A percentile compares a stretch with the other conserved stretches of the same genome.
Conservation (phyloP, 2,797 vertebrate species). For the Squalus acanthias region DNA sequence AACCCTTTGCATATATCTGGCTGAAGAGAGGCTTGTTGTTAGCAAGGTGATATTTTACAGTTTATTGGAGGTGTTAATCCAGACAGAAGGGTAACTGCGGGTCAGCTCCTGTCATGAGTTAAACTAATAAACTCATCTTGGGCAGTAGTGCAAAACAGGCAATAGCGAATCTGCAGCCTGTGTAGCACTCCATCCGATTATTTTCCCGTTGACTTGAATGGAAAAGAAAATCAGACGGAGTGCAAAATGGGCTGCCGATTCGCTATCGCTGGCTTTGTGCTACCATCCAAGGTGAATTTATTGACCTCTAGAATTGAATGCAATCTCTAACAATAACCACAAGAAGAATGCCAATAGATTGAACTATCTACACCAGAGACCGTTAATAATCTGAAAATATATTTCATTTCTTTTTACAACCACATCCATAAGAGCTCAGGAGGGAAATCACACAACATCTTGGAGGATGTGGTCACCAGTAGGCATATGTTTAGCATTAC, state of each 20-base stretch:
- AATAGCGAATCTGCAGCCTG: background rate
- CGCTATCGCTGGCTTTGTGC: background rate
- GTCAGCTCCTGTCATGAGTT: background rate
- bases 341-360: background rate
- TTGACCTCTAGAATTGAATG: conserved; percentile 10
- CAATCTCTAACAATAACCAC: background rate
- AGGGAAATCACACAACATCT: background rate
- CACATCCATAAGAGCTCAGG: background rate
- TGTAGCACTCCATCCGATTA: background rate
- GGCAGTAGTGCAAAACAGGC: background rate
- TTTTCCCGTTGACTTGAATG: background rate
- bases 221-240: background rate
- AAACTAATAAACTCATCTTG: background rate
- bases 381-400: conserved; percentile 11
- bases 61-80: background rate
- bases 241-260: background rate
- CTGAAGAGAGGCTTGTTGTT: background rate
- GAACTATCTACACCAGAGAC: background rate
- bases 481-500: background rate
- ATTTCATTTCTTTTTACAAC: conserved; percentile 11
- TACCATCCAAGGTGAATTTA: background rate
- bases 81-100: background rate
- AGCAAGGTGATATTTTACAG: background rate
- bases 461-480: background rate
- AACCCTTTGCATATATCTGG: conserved; percentile 45